These are phyloP conservation scores for Turnix velox DNA, from an alignment of 2,113 vertebrate species.

Conservation along the genomic window DNA sequence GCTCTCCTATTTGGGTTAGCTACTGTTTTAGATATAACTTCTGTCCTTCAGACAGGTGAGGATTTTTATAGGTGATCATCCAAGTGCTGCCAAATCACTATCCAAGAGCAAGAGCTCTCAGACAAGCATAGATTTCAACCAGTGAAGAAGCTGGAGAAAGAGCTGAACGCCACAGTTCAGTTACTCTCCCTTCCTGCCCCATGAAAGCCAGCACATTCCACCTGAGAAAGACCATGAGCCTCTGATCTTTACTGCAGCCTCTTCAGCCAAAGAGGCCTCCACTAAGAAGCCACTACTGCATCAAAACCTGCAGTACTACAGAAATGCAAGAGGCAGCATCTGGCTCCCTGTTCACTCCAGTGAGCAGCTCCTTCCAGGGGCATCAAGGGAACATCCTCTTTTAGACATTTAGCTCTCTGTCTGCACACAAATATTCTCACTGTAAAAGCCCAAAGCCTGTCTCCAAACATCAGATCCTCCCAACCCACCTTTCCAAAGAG, in stretches of 20 bases:
- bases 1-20: not conserved
- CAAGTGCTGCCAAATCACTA: not conserved
- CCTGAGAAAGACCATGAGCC: not conserved
- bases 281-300: not conserved
- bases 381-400: rapidly evolving
- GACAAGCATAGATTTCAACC: not conserved
- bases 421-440: not conserved
- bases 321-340: not conserved
- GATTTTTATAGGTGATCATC: not conserved
- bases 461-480: not conserved
- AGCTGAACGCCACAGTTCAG: not conserved
- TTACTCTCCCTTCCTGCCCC: not conserved
- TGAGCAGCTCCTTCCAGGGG: not conserved
- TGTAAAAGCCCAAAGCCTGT: not conserved
- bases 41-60: not conserved
- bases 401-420: not conserved
- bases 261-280: not conserved
- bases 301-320: not conserved
- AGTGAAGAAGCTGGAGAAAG: not conserved
- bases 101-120: not conserved
- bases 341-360: not conserved
- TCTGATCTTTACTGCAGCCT: not conserved
- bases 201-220: not conserved
- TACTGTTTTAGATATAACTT: not conserved
- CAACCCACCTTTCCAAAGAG: not conserved